Conservation (phyloP, 2,113 vertebrate genomes). For the Seriola rivoliana region DNA sequence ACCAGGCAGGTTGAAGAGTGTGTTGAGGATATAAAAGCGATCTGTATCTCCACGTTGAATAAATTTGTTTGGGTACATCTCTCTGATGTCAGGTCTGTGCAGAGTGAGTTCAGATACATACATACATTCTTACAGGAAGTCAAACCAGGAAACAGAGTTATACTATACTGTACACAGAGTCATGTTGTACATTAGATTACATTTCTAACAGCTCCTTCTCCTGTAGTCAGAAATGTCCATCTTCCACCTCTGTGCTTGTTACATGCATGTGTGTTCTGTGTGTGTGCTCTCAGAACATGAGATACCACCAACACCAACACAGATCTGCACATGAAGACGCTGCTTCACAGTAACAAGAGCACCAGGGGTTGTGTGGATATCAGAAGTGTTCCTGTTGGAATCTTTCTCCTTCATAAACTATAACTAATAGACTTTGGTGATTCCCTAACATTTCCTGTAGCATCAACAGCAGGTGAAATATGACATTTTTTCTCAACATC, state of each 20-base stretch:
- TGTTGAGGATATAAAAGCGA: constrained; percentile 98
- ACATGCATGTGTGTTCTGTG: not conserved
- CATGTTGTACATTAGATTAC: not conserved
- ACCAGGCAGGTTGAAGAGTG: constrained; percentile 97
- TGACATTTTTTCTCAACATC: not conserved
- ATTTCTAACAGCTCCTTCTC: not conserved
- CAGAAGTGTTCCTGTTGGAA: not conserved
- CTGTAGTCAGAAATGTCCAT: not conserved
- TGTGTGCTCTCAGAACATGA: not conserved
- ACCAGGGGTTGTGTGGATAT: too few species aligned
- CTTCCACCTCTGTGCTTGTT: not conserved
- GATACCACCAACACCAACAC: too few species aligned
- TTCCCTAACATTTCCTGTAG: not conserved
- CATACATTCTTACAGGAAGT: not conserved
- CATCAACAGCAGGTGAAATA: not conserved
- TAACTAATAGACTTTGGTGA: not conserved
- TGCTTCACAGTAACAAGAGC: too few species aligned
- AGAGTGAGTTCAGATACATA: not conserved
- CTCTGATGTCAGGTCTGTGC: constrained; percentile 93
- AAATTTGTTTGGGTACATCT: constrained; percentile 98
- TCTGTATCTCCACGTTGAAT: constrained; percentile 98
- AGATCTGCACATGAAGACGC: not conserved
- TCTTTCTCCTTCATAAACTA: not conserved
- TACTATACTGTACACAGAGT: not conserved
- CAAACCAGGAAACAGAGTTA: not conserved